phyloP scores from a whole-genome alignment of 2,888 invertebrate species.

The Harpagoxenus sublaevis region DNA sequence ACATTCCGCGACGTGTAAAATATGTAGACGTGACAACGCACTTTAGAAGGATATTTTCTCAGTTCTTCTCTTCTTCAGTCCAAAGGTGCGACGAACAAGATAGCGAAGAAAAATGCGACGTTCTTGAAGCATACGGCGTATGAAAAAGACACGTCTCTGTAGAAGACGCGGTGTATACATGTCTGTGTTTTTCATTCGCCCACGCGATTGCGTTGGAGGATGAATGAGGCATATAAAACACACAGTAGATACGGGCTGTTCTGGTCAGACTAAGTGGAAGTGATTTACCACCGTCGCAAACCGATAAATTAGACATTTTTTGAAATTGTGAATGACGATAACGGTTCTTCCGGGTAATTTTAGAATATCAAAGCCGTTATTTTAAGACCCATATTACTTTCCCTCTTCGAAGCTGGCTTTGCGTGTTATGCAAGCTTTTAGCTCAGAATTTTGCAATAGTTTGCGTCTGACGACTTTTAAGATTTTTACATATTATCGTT shows the following conservation, averaged over 20 bases:
- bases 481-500: neutral
- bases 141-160: constrained; percentile 52
- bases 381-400: neutral
- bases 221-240: constrained; percentile 55
- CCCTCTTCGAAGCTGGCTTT: neutral
- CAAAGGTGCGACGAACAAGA: constrained; percentile 48
- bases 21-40: constrained; percentile 50
- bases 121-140: constrained; percentile 49
- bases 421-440: neutral
- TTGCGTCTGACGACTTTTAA: neutral
- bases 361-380: neutral
- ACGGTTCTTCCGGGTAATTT: constrained; percentile 30
- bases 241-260: constrained; percentile 51
- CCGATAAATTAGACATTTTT: constrained; percentile 47
- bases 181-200: constrained; percentile 53
- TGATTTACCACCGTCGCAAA: constrained; percentile 46
- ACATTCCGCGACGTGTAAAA: constrained; percentile 19
- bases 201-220: constrained; percentile 51
- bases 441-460: neutral
- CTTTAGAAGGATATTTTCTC: constrained; percentile 40
- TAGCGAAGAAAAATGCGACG: constrained; percentile 52
- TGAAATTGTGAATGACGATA: constrained; percentile 31
- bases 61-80: constrained; percentile 34
- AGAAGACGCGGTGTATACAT: constrained; percentile 50
- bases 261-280: constrained; percentile 52